Base-by-base conservation (phyloP, 2,113 vertebrate genomes). In the Lota lota region DNA sequence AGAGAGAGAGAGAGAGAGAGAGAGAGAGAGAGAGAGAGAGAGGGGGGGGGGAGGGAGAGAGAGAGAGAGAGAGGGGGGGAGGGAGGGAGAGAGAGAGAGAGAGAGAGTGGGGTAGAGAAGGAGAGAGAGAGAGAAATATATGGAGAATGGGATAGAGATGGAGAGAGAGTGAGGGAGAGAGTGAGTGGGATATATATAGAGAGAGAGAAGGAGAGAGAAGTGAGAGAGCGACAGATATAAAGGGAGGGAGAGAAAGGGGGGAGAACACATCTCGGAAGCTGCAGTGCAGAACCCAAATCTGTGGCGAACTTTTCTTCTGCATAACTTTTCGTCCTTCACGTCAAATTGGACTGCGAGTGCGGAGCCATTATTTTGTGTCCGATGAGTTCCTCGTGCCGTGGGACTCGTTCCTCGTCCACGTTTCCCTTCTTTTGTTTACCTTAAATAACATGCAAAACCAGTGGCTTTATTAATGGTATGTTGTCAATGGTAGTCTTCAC, bases 261-360 rank as follows among this genome's bases (percentile, higher is more conserved):
- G 57, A 63, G 81, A 79, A 75, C 75, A 65, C 72, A 70, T 79
- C 80, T 85, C 62, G 22, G 72, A 81, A 84, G 81, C 65, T 78
- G 66, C 68, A 57, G 57, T 61, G 76, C 73, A 70, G 60, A 40
- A 79, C 57, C 64, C 70, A 12, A 20, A 17, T 56, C n/a, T 2
- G 66, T 78, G 64, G 3, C 33, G 0, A 79, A 88, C 69, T 61
- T 73, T 76, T 71, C 19, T 21, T 5, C 58, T 12, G 3, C 57
- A 54, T 6, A 76, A 78, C 75, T 83, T 88, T 84, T 75, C 67
- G 69, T 72, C 72, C 69, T 63, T 50, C 33, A 22, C 70, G 73
- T 79, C 74, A 73, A 22, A 28, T 17, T 56, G 22, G 3, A 36
- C 57, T 64, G 21, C 57, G 50, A 61, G 10, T 16, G 24, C 51